These are phyloP conservation scores for Ochotona curzoniae DNA, from an alignment of 2,113 vertebrate genomes.

Conservation along the genomic window DNA sequence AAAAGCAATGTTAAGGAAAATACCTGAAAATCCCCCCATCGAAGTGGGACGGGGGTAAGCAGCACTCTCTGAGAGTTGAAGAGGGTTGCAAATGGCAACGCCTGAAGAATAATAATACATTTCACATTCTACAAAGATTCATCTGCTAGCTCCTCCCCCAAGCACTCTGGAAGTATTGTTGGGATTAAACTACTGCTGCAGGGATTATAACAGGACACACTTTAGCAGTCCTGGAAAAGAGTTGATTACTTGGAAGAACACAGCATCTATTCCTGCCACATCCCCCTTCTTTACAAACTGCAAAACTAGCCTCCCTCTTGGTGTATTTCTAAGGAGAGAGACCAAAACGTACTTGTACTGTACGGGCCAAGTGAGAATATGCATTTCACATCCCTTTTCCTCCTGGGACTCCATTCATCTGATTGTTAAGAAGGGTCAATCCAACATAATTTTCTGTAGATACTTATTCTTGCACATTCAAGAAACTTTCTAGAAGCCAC, in stretches of 20 bases:
- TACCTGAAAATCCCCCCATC: neutral
- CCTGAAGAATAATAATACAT: neutral
- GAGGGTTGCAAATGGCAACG: neutral
- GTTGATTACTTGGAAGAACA: neutral
- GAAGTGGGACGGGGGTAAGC: neutral
- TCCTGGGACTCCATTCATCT: neutral
- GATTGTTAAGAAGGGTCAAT: neutral
- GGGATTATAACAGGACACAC: neutral
- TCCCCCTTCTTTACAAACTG: neutral
- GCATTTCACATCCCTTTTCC: neutral
- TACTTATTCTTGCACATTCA: neutral
- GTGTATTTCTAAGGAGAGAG: neutral
- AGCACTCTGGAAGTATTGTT: neutral
- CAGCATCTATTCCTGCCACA: neutral
- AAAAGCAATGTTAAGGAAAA: neutral
- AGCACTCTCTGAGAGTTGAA: neutral
- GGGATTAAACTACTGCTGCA: too few species aligned
- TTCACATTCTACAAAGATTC: neutral
- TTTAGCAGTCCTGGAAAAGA: neutral
- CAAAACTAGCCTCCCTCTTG: neutral
- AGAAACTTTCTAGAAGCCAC: neutral
- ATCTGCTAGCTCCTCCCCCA: too few species aligned
- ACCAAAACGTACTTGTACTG: neutral
- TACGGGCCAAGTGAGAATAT: neutral
- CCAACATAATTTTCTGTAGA: neutral